Evolutionary conservation across 2,888 invertebrate species (phyloP).

Genomic region (Chydorus sphaericus): DNA sequence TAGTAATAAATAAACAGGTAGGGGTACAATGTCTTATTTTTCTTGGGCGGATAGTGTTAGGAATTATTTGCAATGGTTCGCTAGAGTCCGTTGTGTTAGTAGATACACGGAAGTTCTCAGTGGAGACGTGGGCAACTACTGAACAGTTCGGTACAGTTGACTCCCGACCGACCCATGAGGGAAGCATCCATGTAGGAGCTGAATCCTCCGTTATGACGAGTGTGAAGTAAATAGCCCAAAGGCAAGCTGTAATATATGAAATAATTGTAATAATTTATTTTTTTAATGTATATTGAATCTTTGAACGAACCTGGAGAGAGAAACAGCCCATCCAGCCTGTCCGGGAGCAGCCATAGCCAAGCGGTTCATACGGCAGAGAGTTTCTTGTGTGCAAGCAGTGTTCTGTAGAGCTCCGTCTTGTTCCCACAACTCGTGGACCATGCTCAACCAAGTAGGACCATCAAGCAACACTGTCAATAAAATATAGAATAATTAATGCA

Average conservation of each 20-base stretch:
- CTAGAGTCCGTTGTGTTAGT: too few relatives aligned
- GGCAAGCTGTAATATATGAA: conserved; percentile 9
- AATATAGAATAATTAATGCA: neutral
- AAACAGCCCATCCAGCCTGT: conserved; percentile 14
- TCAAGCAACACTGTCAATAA: conserved; percentile 9
- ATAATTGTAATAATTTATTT: neutral
- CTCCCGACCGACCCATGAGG: conserved; percentile 13
- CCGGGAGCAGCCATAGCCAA: conserved; percentile 10
- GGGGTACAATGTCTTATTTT: too few relatives aligned
- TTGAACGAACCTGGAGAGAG: conserved; percentile 7
- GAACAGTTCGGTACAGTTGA: conserved; percentile 11
- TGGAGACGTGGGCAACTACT: conserved; percentile 9
- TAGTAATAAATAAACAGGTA: too few relatives aligned
- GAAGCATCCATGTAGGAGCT: conserved; percentile 13
- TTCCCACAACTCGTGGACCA: conserved; percentile 15
- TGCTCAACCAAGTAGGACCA: conserved; percentile 14
- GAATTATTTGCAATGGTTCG: too few relatives aligned
- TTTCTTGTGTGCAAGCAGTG: conserved; percentile 10
- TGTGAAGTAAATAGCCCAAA: conserved; percentile 12
- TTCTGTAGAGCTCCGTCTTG: conserved; percentile 10
- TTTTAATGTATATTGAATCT: neutral
- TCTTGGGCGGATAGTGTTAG: too few relatives aligned
- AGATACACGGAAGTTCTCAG: too few relatives aligned
- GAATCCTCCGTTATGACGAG: conserved; percentile 15
- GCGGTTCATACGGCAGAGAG: conserved; percentile 15